Evolutionary conservation across 1,140 invertebrate species (phyloP).

Genomic region (Drosophila azteca): DNA sequence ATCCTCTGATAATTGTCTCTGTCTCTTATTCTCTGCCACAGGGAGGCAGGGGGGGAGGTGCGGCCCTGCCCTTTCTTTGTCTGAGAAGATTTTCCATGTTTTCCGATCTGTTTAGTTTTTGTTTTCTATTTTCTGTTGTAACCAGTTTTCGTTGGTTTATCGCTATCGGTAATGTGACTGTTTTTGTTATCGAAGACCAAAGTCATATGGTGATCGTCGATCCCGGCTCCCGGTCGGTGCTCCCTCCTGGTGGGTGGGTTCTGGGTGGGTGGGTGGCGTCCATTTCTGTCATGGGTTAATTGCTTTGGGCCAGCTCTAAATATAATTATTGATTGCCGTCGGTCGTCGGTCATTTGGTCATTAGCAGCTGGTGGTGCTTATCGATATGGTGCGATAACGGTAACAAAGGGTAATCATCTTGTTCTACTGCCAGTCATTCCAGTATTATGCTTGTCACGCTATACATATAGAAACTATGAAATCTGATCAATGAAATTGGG

Average conservation of each 20-base stretch:
- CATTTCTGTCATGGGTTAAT: constrained; percentile 45
- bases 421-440: too few relatives aligned
- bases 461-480: too few relatives aligned
- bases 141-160: constrained; percentile 19
- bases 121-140: not conserved
- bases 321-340: constrained; percentile 50
- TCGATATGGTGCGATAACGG: constrained; percentile 16
- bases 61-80: not conserved
- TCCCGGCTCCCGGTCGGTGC: too few relatives aligned
- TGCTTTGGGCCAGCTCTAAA: constrained; percentile 44
- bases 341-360: constrained; percentile 15
- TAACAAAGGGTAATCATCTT: constrained; percentile 11
- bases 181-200: constrained; percentile 25
- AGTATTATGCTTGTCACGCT: too few relatives aligned
- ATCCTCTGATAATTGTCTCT: not conserved
- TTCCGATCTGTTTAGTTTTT: too few relatives aligned
- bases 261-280: constrained; percentile 14
- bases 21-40: too few relatives aligned
- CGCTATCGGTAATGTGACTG: constrained; percentile 10
- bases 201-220: constrained; percentile 23
- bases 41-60: too few relatives aligned
- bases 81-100: too few relatives aligned
- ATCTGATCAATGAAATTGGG: too few relatives aligned
- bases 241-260: constrained; percentile 10
- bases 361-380: constrained; percentile 31